Base-by-base conservation (phyloP, 1,140 invertebrate genomes). In the Ridgeia piscesae region DNA sequence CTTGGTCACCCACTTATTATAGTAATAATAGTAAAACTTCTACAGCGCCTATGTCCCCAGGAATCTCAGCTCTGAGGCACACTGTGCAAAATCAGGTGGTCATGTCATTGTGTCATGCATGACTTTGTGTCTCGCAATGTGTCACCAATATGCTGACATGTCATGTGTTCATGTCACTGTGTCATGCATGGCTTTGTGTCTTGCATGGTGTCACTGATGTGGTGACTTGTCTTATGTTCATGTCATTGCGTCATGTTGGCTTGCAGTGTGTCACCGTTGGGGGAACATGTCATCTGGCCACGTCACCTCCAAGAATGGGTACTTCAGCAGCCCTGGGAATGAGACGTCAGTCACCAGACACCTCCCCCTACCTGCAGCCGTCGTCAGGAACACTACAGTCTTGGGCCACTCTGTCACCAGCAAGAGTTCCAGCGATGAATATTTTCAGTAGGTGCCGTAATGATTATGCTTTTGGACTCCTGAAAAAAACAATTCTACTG, bases 361-460 rank as follows among this genome's bases (percentile, higher is more conserved):
- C 58, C 58, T 77, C 27, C 2, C 58, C 58, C 58, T 77, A 21
- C 58, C 58, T 77, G 17, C 58, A 27, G 58, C 58, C 0, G 6
- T 77, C 4, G 27, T 9, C 4, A 77, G 58, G 6, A 77, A 77
- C 58, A 77, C 27, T 4, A 77, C 58, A 27, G 27, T 21, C 2
- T 21, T 77, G 17, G 58, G 58, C 27, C 58, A 77, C 27, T 77
- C 58, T 21, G 27, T 93, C 31, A 89, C 93, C 6, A 89, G 92
- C 92, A 91, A 92, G n/a, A 89, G 35, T 50, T 91, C 93, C 35
- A 90, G 91, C 31, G 93, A 92, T 92, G 92, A 93, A 89, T 94
- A 91, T 88, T 93, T 94, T 92, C 91, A 92, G 92, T 93, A 92
- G 35, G 92, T 90, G 2, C 4, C 4, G 42, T 42, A n/a, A n/a